A percentile compares a stretch with the other conserved stretches of the same genome.
Conservation (phyloP, 2,113 vertebrate genomes). For the Delphinus delphis region DNA sequence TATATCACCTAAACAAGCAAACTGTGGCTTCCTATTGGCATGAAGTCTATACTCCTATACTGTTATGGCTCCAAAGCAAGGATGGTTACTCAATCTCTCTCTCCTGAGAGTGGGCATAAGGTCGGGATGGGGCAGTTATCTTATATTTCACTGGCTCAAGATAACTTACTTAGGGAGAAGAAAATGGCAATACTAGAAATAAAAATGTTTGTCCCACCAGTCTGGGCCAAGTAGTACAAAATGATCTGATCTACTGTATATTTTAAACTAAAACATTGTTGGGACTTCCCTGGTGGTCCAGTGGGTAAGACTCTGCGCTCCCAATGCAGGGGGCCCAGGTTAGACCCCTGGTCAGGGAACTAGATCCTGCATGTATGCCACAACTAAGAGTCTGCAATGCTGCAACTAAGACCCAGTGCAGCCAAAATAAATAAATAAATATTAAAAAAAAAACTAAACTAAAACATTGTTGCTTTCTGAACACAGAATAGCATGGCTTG, state of each 20-base stretch:
- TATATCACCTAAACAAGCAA: constrained; percentile 13
- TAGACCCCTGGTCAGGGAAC: too few relatives aligned
- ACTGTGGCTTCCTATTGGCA: not conserved
- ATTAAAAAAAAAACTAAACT: not conserved
- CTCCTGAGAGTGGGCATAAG: not conserved
- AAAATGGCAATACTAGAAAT: constrained; percentile 38
- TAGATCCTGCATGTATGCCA: too few relatives aligned
- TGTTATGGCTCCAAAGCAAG: not conserved
- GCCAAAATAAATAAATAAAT: too few relatives aligned
- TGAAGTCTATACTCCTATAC: not conserved
- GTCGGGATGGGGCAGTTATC: not conserved
- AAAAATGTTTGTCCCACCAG: constrained; percentile 15
- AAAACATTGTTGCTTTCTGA: constrained; percentile 52
- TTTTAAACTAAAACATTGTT: constrained; percentile 58
- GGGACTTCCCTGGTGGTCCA: too few relatives aligned
- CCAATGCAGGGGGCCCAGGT: too few relatives aligned
- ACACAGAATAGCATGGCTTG: not conserved
- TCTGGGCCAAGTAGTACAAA: constrained; percentile 1
- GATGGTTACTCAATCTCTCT: not conserved
- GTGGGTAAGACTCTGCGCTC: too few relatives aligned
- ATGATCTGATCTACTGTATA: not conserved
- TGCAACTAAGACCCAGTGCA: too few relatives aligned
- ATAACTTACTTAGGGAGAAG: not conserved
- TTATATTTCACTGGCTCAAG: not conserved
- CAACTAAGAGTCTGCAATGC: too few relatives aligned